phyloP scores from a whole-genome alignment of 92 coral and sea anemone species.

The Umimayanthus chanpuru region DNA sequence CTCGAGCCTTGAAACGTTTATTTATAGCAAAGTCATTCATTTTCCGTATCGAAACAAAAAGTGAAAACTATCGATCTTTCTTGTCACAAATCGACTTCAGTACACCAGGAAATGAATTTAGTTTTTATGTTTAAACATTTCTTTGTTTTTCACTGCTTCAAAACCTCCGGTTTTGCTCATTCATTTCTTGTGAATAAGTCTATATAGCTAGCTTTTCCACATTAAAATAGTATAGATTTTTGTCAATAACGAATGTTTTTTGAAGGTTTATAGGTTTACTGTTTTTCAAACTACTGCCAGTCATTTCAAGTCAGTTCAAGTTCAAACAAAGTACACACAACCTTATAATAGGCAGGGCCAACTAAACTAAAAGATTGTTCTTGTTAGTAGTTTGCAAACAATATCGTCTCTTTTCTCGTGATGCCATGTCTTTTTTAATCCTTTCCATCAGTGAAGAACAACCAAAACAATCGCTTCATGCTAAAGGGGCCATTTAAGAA shows the following conservation, averaged over 20 bases:
- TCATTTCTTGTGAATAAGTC: not conserved
- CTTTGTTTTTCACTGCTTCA: not conserved
- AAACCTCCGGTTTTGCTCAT: not conserved
- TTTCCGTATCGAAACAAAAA: constrained; percentile 32
- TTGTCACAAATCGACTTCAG: not conserved
- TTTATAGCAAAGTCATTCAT: not conserved
- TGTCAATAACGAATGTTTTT: constrained; percentile 1
- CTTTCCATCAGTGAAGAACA: not conserved
- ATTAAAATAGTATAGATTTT: not conserved
- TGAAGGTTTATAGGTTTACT: not conserved
- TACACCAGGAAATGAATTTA: not conserved
- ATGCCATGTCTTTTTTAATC: not conserved
- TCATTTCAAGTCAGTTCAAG: constrained; percentile 11
- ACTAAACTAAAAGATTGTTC: not conserved
- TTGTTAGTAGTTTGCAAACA: not conserved
- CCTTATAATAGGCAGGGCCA: not conserved
- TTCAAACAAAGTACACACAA: not conserved
- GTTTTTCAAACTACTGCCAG: not conserved
- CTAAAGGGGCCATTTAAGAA: not conserved
- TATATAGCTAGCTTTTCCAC: not conserved
- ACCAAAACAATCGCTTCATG: not conserved
- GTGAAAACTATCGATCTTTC: not conserved
- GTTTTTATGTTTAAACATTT: not conserved
- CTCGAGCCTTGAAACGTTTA: not conserved
- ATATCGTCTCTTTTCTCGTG: not conserved